phyloP scores from a whole-genome alignment of 2,113 vertebrate genomes.

The Pavo muticus region DNA sequence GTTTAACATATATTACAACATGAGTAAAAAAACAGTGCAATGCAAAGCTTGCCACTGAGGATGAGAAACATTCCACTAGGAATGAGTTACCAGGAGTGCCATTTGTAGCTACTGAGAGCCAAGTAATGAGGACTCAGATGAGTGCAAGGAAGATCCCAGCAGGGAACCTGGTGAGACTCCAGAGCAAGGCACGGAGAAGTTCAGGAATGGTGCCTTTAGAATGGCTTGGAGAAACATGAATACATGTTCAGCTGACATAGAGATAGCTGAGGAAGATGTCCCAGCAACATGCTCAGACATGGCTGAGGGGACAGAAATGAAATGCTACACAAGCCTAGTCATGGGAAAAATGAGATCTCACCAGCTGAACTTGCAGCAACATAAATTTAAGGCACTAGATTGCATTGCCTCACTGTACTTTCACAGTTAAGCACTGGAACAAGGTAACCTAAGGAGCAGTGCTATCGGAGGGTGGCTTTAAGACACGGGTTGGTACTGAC shows the following conservation, averaged over 20 bases:
- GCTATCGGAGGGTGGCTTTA: neutral
- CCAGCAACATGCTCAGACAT: neutral
- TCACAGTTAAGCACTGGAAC: neutral
- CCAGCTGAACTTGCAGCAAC: neutral
- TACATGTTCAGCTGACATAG: neutral
- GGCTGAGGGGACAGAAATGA: neutral
- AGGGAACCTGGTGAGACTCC: neutral
- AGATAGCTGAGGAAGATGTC: neutral
- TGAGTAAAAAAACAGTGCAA: neutral
- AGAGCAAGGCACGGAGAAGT: neutral
- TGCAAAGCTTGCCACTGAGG: neutral
- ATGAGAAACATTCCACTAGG: neutral
- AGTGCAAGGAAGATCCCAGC: neutral
- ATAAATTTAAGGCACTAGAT: neutral
- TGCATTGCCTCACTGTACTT: neutral
- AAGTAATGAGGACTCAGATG: neutral
- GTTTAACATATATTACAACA: neutral
- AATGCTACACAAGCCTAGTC: accelerated
- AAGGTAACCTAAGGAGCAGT: neutral
- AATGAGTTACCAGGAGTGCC: neutral
- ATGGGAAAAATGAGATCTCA: neutral
- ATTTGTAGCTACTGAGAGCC: neutral
- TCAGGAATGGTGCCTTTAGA: neutral
- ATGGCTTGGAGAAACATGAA: neutral
- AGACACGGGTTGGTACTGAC: neutral